Percentiles rank a stretch among this genome's conserved stretches.
phyloP scores from a whole-genome alignment of 2,113 vertebrate genomes.

The Manacus vitellinus region DNA sequence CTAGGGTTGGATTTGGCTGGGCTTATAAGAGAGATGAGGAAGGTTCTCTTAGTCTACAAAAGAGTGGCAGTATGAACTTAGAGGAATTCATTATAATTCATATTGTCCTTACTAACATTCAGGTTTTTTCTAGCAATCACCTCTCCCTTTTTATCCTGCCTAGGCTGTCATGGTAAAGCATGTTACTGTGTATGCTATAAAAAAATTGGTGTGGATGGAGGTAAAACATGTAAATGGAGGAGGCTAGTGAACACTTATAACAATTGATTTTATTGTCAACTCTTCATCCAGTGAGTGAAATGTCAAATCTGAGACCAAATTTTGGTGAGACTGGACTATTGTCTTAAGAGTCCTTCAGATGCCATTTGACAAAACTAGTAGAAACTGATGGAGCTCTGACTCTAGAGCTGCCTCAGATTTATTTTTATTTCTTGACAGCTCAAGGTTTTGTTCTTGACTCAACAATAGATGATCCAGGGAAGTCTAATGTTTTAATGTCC shows the following conservation, averaged over 20 bases:
- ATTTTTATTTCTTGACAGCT: background rate
- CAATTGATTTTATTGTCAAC: background rate
- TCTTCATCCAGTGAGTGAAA: background rate
- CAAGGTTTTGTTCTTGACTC: background rate
- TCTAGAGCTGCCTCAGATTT: background rate
- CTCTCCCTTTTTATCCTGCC: background rate
- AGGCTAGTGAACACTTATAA: background rate
- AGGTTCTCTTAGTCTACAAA: background rate
- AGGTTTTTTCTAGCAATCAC: fast-evolving
- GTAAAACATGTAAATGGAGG: background rate
- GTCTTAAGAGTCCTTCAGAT: background rate
- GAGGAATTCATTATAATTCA: background rate
- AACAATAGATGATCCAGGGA: background rate
- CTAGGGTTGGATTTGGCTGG: background rate
- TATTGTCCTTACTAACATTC: background rate
- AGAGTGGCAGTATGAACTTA: background rate
- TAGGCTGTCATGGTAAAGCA: background rate
- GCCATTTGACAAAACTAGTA: background rate
- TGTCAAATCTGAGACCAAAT: background rate
- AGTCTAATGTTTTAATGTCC: background rate
- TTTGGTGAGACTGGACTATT: background rate
- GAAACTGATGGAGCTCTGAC: background rate
- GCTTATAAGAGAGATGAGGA: background rate
- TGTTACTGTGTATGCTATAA: background rate
- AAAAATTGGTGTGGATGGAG: background rate